Conservation (phyloP, 2,888 invertebrate species). For the Lasioglossum calceatum region DNA sequence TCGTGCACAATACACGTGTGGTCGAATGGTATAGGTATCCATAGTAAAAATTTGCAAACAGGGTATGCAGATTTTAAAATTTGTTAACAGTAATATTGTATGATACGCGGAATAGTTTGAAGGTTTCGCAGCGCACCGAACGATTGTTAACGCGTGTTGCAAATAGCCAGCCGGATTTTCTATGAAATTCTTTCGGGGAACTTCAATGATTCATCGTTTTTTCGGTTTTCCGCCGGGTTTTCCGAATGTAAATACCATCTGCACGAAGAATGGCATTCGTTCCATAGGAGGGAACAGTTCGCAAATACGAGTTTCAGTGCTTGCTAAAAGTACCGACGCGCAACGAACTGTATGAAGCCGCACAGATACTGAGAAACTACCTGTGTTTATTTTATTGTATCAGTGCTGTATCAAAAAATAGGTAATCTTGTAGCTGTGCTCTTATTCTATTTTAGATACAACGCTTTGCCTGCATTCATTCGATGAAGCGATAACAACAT, state of each 20-base stretch:
- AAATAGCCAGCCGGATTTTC: not conserved
- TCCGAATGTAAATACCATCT: conserved; percentile 12
- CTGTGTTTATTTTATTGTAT: not conserved
- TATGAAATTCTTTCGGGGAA: not conserved
- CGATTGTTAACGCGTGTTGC: not conserved
- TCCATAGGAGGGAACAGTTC: not conserved
- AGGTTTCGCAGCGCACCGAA: not conserved
- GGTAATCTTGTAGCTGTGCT: not conserved
- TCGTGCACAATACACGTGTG: too few relatives aligned
- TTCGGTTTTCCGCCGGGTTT: not conserved
- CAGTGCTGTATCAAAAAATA: too few relatives aligned
- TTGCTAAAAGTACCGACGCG: not conserved
- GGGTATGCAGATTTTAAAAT: not conserved
- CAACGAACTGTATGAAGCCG: not conserved
- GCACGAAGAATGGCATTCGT: conserved; percentile 5
- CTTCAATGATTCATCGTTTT: not conserved
- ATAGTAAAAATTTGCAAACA: not conserved
- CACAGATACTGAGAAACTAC: not conserved
- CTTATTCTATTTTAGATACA: not conserved
- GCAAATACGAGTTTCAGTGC: not conserved
- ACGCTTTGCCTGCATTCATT: not conserved
- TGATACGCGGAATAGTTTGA: not conserved
- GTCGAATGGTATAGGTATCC: not conserved
- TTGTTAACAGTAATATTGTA: not conserved
- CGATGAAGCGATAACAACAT: not conserved